These are phyloP conservation scores for Toxotes lorentzi DNA, from an alignment of 2,797 vertebrate species.

Conservation along the genomic window DNA sequence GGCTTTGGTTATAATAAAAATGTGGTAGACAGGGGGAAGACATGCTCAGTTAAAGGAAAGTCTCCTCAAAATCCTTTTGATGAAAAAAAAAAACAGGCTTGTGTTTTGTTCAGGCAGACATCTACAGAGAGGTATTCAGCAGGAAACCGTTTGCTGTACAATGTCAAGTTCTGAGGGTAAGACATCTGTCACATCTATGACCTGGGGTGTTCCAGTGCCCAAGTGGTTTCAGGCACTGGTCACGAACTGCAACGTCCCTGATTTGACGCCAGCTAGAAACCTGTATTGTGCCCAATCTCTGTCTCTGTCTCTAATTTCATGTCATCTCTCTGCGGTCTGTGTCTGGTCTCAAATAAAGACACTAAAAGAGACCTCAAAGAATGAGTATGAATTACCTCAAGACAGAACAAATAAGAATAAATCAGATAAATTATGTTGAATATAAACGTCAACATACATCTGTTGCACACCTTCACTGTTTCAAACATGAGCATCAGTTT, in stretches of 20 bases:
- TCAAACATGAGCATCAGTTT: not conserved
- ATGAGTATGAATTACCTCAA: not conserved
- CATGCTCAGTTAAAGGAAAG: not conserved
- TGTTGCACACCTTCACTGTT: not conserved
- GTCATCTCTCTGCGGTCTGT: not conserved
- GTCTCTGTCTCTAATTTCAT: not conserved
- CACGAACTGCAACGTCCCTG: not conserved
- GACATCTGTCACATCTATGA: slow-evolving; percentile 2
- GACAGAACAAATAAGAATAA: not conserved
- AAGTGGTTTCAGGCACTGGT: not conserved
- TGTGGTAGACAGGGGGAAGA: not conserved
- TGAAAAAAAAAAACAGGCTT: not conserved
- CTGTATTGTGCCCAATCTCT: no score
- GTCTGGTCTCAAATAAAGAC: not conserved
- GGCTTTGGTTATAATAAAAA: not conserved
- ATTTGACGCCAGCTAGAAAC: not conserved
- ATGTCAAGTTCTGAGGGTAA: not conserved
- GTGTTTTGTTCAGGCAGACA: not conserved
- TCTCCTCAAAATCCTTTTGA: slow-evolving; percentile 14
- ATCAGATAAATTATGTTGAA: not conserved
- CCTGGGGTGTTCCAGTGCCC: no score
- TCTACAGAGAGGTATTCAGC: not conserved
- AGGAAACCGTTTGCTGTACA: not conserved
- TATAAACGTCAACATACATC: not conserved
- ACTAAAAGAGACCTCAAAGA: not conserved